Evolutionary conservation across 2,113 vertebrate species (phyloP), one percentile per base, ranked within the genome.

Genomic region (Dryoscopus gambensis): DNA sequence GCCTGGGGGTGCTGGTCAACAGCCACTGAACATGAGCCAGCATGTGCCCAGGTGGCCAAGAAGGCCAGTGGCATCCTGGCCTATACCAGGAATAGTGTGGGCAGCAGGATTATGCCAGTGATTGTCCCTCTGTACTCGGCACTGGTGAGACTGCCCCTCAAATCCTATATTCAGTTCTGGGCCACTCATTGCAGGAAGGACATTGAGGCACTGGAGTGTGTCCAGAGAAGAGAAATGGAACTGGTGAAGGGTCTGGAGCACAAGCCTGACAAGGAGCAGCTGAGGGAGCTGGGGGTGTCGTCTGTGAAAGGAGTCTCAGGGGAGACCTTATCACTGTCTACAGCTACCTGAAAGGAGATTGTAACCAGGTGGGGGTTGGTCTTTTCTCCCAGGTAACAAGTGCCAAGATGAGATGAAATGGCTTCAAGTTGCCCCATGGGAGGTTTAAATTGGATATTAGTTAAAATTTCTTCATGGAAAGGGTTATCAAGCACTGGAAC

Each of bases 351-450:
- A 55, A 81, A 55, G 17, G 16, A 60, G 55, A 5, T 7, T 40
- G 21, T 15, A 39, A 11, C 11, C 15, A 55, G 62, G n/a, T 27
- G 17, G 11, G 4, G 2, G 3, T 42, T 3, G 1, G 10, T 55
- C 5, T 75, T n/a, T 83, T 49, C 40, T 49, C 25, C 17, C 40
- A 35, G n/a, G 13, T 59, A 39, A 59, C 9, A 30, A 21, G 33
- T 24, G 33, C 20, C 16, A 68, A 39, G 24, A 53, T 39, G 20
- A 46, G 46, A 46, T 16, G 9, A 59, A 53, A 46, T n/a, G 15
- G 19, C 39, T 57, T 59, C 69, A 75, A 21, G 19, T n/a, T 60
- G 7, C 4, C 13, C 28, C 7, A 10, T n/a, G 46, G 16, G 16
- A 53, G 11, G 46, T 46, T 47, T 53, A 67, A 57, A n/a, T 31